These are phyloP conservation scores for Cotesia glomerata DNA, from an alignment of 1,140 invertebrate species.

Conservation along the genomic window DNA sequence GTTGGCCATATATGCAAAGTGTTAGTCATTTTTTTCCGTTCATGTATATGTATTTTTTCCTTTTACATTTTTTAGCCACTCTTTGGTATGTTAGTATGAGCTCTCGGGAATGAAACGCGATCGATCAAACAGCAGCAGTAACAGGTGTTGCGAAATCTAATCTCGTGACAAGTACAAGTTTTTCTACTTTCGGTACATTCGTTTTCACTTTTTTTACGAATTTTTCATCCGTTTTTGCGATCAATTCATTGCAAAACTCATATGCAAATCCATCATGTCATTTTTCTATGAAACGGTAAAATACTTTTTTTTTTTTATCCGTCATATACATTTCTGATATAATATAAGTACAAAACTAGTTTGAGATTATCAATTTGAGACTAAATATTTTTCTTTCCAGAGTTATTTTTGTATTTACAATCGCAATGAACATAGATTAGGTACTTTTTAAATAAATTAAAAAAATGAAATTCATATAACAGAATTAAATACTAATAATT, in stretches of 20 bases:
- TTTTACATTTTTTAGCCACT: constrained; percentile 5
- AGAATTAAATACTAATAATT: too few relatives aligned
- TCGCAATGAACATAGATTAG: too few relatives aligned
- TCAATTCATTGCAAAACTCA: background rate
- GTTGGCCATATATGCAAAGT: background rate
- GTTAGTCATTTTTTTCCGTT: background rate
- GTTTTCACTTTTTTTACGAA: constrained; percentile 19
- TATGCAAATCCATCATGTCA: background rate
- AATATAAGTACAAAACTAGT: too few relatives aligned
- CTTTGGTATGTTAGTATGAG: constrained; percentile 24
- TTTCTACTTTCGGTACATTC: constrained; percentile 53
- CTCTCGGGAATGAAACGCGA: constrained; percentile 48
- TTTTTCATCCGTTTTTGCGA: constrained; percentile 13
- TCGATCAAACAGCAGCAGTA: constrained; percentile 58
- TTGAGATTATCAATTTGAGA: too few relatives aligned
- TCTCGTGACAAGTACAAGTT: constrained; percentile 53
- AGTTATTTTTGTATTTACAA: too few relatives aligned
- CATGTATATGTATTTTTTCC: constrained; percentile 24
- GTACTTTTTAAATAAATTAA: too few relatives aligned
- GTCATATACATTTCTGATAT: background rate
- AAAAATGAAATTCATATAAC: too few relatives aligned
- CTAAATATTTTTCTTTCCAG: too few relatives aligned
- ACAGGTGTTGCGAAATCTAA: constrained; percentile 48
- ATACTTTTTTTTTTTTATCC: background rate
- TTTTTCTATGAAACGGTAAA: background rate